Evolutionary conservation across 2,888 invertebrate species (phyloP).

Genomic region (Pardosa pseudoannulata): DNA sequence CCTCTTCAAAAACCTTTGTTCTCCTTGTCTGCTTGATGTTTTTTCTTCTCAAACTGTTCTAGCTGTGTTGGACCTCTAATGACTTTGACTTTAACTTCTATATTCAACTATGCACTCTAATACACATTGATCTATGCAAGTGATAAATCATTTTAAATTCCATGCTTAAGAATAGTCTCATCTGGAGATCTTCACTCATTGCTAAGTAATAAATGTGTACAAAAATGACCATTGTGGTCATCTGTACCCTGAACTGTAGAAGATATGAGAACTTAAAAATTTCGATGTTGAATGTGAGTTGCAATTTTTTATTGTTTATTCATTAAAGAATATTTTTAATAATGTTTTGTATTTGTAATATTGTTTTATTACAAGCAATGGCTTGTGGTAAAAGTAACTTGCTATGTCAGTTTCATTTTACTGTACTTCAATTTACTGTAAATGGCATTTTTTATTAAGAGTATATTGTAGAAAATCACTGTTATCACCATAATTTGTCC

Average conservation of each 20-base stretch:
- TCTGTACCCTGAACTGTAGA: slow-evolving; percentile 14
- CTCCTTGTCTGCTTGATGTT: background rate
- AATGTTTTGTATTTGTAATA: slow-evolving; percentile 70
- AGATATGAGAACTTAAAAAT: slow-evolving; percentile 31
- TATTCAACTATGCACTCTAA: slow-evolving; percentile 47
- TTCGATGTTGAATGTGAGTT: slow-evolving; percentile 62
- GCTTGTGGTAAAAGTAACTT: slow-evolving; percentile 48
- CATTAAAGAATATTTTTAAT: slow-evolving; percentile 71
- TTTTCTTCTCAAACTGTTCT: background rate
- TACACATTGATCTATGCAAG: slow-evolving; percentile 42
- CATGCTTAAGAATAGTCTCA: slow-evolving; percentile 14
- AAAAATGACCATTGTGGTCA: slow-evolving; percentile 12
- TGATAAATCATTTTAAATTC: slow-evolving; percentile 34
- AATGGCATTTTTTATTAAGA: slow-evolving; percentile 64
- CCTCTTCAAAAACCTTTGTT: background rate
- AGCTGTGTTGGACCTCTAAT: slow-evolving; percentile 9
- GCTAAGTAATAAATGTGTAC: slow-evolving; percentile 20
- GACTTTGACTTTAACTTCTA: slow-evolving; percentile 23
- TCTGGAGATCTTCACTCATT: slow-evolving; percentile 27
- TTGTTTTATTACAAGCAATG: slow-evolving; percentile 53
- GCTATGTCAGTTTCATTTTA: slow-evolving; percentile 65
- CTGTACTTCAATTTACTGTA: slow-evolving; percentile 53
- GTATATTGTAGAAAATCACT: slow-evolving; percentile 63
- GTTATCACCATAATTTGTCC: slow-evolving; percentile 68
- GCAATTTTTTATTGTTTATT: slow-evolving; percentile 69